Conservation (phyloP, 2,888 invertebrate genomes). For the Brachypterus glaber region DNA sequence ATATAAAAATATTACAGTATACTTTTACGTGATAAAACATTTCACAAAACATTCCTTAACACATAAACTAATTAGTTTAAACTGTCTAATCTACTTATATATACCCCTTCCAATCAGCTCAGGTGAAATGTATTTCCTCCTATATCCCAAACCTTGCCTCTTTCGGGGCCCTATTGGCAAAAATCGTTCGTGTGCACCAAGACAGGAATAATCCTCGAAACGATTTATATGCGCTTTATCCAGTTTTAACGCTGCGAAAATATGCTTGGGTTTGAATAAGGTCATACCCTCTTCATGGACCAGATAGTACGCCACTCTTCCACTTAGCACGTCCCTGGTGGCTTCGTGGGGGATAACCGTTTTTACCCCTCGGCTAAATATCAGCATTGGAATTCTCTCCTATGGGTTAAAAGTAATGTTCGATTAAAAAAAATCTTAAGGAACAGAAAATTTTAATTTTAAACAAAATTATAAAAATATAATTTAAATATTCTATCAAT, state of each 20-base stretch:
- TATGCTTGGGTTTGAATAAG: slow-evolving; percentile 64
- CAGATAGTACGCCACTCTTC: slow-evolving; percentile 64
- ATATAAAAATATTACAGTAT: no score
- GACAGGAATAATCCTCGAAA: slow-evolving; percentile 34
- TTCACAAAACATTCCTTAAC: no score
- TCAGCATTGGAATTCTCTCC: slow-evolving; percentile 30
- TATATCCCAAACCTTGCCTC: slow-evolving; percentile 28
- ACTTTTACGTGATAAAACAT: no score
- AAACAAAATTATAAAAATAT: no score
- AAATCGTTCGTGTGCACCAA: slow-evolving; percentile 35
- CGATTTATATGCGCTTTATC: slow-evolving; percentile 46
- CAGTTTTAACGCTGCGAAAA: slow-evolving; percentile 62
- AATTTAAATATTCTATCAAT: no score
- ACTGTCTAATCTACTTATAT: no score
- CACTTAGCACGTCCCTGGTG: slow-evolving; percentile 62
- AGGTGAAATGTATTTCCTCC: slow-evolving; percentile 30
- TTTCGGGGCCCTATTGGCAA: slow-evolving; percentile 26
- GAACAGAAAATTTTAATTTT: no score
- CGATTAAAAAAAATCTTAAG: no score
- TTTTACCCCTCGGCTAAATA: slow-evolving; percentile 49
- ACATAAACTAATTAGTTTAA: no score
- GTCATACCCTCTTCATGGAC: slow-evolving; percentile 58
- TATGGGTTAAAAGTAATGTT: slow-evolving; percentile 13
- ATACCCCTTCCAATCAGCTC: slow-evolving; percentile 32
- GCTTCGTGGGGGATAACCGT: slow-evolving; percentile 69